Base-by-base conservation (phyloP, 2,888 invertebrate genomes). In the Orthonychiurus folsomi region DNA sequence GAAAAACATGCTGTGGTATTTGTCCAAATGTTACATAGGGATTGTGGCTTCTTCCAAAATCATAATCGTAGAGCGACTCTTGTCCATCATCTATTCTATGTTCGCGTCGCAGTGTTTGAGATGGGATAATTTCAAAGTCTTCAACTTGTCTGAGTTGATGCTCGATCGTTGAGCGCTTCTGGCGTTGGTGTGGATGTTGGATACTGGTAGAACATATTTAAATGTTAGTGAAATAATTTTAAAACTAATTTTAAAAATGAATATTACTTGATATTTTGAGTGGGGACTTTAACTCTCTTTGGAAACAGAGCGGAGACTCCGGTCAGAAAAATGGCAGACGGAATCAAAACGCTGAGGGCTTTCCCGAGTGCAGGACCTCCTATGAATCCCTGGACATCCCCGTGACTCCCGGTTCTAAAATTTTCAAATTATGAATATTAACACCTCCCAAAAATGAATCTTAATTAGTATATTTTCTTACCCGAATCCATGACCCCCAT, bases 241-340 rank as follows among this genome's bases (percentile, higher is more conserved):
- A 20, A 9, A 15, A 15, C 53, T 53, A 15, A 25, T 56, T 5
- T 24, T 26, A 15, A 3, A 56, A 56, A n/a, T 21, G 5, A 26
- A 26, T 15, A 24, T 56, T 56, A 56, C 24, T 60, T 27, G 28
- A 54, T 53, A 23, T 63, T 63, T 26, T 61, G 62, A 1, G 70
- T 70, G 2, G 70, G 70, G 3, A 72, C 72, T 55, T 69, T 66
- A 37, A 70, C 63, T 18, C 69, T 54, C 25, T 68, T 71, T 1
- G 72, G 72, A 37, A 72, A 72, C n/a, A 72, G 59, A 5, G 70
- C 70, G 21, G 72, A 72, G 18, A 69, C 67, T 27, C 72, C 72
- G 21, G 70, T 69, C 15, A 72, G 27, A 15, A 72, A 37, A 23
- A 72, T 61, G 2, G 69, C 72, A 3, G 72, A 65, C 50, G 72